These are phyloP conservation scores for Myathropa florea DNA, from an alignment of 2,888 invertebrate species.

Conservation along the genomic window DNA sequence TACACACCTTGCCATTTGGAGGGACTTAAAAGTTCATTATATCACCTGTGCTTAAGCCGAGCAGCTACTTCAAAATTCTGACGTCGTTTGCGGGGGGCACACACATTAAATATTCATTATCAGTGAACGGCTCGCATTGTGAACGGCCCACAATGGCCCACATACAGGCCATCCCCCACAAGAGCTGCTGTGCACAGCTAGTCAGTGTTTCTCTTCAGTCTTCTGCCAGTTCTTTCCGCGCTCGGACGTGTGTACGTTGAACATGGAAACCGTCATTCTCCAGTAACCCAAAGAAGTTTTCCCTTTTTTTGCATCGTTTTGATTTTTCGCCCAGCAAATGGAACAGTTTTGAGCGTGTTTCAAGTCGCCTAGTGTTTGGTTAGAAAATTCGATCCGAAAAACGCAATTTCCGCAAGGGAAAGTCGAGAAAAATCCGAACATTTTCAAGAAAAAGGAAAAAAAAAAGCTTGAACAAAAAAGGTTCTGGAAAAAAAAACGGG, in stretches of 20 bases:
- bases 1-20: not conserved
- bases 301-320: not conserved
- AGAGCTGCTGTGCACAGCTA: not conserved
- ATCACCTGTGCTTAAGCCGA: conserved; percentile 12
- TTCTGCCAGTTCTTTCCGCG: conserved; percentile 19
- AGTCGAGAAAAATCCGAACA: not conserved
- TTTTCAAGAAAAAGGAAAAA: too few relatives aligned
- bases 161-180: conserved; percentile 7
- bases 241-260: conserved; percentile 46
- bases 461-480: not conserved
- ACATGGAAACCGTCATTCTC: not conserved
- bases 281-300: conserved; percentile 6
- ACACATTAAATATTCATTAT: conserved; percentile 42
- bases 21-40: conserved; percentile 25
- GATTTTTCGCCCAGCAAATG: conserved; percentile 7
- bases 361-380: not conserved
- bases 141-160: conserved; percentile 43
- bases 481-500: not conserved
- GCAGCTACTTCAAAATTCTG: conserved; percentile 34
- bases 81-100: conserved; percentile 17
- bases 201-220: conserved; percentile 36
- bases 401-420: not conserved
- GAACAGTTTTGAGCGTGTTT: not conserved
- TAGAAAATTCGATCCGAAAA: not conserved
- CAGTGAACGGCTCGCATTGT: conserved; percentile 32